Base-by-base conservation (phyloP, 2,888 invertebrate genomes). In the Sphecodes monilicornis region DNA sequence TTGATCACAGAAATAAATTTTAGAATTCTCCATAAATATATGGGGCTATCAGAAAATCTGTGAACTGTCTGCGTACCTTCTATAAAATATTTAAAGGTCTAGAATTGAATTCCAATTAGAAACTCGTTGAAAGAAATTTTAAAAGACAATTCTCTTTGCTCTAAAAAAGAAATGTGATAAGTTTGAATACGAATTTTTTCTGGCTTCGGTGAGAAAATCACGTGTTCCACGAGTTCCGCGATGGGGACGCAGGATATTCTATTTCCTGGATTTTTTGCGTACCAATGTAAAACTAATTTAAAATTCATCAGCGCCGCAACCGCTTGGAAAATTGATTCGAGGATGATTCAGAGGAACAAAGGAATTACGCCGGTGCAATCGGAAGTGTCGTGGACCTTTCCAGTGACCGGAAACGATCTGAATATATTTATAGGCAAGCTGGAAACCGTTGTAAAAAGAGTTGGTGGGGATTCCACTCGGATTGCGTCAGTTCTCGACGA, bases 401-500 rank as follows among this genome's bases (percentile, higher is more conserved):
- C 32, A 36, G 41, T 39, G 43, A 50, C 80, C 70, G 76, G 76
- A 80, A 76, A 29, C n/a, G 32, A 36, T 71, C n/a, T 8, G 46
- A 57, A 26, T 68, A 54, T 75, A 80, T 70, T 76, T 76, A 66
- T 71, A 76, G 70, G 22, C 18, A 5, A 26, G 39, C 70, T 54
- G n/a, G 70, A 8, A 41, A 26, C 69, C 29, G 22, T 64, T 39
- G 39, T 39, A 39, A 64, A 78, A 73, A 77, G 50, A 78, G 71
- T 32, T 39, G 46, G 29, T 10, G 29, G 70, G 46, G 46, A 79
- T 78, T 73, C 69, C 46, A 46, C 36, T n/a, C 18, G 22, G 29
- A 54, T 82, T 79, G 54, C 79, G 79, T 82, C 79, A 79, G 26
- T 79, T 1, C 41, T 41, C 41, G 69, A 13, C 29, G 50, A 2